phyloP scores from a whole-genome alignment of 2,888 invertebrate species.

The Sisyra nigra region DNA sequence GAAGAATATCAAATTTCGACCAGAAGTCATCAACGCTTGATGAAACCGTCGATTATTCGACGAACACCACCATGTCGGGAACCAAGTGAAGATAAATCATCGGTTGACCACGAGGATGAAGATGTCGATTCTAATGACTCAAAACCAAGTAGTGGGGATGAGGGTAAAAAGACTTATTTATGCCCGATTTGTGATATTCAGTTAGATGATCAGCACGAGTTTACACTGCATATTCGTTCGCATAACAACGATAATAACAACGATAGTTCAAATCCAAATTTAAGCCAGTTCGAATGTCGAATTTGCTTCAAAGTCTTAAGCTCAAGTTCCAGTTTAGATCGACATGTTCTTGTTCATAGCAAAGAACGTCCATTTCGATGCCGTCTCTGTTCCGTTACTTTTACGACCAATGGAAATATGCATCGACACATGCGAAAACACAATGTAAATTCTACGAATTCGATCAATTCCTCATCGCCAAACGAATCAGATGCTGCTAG shows the following conservation, averaged over 20 bases:
- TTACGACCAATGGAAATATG: constrained; percentile 78
- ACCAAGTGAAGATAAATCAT: neutral
- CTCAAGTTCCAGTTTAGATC: constrained; percentile 61
- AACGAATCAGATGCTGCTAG: constrained; percentile 35
- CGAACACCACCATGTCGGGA: neutral
- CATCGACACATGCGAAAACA: constrained; percentile 67
- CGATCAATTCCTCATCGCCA: constrained; percentile 20
- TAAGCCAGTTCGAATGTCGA: constrained; percentile 34
- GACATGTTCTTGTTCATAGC: constrained; percentile 65
- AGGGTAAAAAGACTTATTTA: constrained; percentile 27
- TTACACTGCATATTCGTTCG: constrained; percentile 51
- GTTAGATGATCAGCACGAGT: constrained; percentile 44
- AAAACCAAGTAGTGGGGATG: neutral
- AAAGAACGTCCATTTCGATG: constrained; percentile 70
- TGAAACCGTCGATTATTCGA: too few relatives aligned
- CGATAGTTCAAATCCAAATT: constrained; percentile 25
- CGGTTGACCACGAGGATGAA: neutral
- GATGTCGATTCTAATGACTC: neutral
- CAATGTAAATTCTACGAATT: constrained; percentile 8
- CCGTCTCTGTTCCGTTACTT: constrained; percentile 59
- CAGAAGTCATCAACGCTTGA: neutral
- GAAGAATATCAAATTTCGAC: constrained; percentile 4
- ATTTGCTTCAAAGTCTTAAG: constrained; percentile 56
- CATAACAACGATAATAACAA: constrained; percentile 38
- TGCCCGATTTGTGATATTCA: constrained; percentile 50